These are phyloP conservation scores for Thymelicus sylvestris DNA, from an alignment of 2,888 invertebrate species.

Conservation along the genomic window DNA sequence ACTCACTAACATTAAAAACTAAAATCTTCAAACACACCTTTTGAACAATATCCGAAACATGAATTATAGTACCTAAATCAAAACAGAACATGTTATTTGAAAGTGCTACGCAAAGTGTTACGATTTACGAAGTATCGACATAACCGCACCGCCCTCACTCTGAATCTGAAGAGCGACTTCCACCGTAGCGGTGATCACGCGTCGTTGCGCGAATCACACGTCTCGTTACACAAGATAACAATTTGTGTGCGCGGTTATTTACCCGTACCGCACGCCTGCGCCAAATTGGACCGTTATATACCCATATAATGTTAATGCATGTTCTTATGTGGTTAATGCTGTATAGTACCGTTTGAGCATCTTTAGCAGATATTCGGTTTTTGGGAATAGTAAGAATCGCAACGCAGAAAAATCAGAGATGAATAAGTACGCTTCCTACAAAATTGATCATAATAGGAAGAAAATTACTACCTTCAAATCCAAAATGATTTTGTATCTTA, in stretches of 20 bases:
- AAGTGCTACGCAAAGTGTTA: no score
- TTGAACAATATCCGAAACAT: no score
- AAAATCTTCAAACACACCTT: no score
- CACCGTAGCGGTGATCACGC: conserved; percentile 74
- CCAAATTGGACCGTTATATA: conserved; percentile 65
- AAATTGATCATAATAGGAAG: no score
- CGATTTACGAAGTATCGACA: conserved; percentile 30
- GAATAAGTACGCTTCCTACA: no score
- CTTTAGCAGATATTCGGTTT: background rate
- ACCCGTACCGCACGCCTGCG: conserved; percentile 70
- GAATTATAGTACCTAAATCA: no score
- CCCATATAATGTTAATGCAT: conserved; percentile 24
- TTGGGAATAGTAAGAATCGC: no score
- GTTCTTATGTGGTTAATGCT: conserved; percentile 15
- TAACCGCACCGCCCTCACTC: conserved; percentile 59
- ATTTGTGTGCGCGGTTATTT: conserved; percentile 82
- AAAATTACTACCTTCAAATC: no score
- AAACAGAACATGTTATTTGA: no score
- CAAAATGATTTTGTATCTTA: no score
- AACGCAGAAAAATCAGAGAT: no score
- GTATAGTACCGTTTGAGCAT: background rate
- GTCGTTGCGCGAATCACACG: conserved; percentile 83
- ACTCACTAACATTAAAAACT: no score
- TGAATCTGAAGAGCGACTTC: conserved; percentile 72
- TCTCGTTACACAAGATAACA: conserved; percentile 85